Base-by-base conservation (phyloP, 2,797 vertebrate genomes). In the Acipenser ruthenus region DNA sequence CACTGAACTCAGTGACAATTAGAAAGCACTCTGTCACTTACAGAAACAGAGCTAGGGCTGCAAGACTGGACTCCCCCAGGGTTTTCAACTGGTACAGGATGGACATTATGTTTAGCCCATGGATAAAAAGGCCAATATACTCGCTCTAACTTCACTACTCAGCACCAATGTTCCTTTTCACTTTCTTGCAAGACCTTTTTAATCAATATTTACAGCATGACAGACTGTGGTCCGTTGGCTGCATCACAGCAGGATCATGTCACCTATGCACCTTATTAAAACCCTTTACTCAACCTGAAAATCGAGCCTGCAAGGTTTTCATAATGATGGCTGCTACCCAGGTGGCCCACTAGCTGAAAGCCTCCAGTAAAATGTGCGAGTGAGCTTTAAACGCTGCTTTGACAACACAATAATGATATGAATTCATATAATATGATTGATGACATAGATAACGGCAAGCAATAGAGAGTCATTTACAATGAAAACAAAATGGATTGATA, bases 181-280 rank as follows among this genome's bases (percentile, higher is more conserved):
- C 52, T 6, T 1, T 55, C 52, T 55, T 6, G 3, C n/a, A 10
- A 70, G 73, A 71, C 68, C 53, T 50, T 13, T 52, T 10, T 71
- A 75, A 78, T 76, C 72, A 71, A 75, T 78, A 79, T 81, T 71
- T 78, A 74, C 65, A 71, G 11, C 74, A 68, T 53, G 58, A 71
- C 12, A 65, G 63, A 51, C 60, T 66, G 63, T 66, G 68, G 68
- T 48, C 69, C 59, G 68, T 48, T 68, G 67, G 64, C 71, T 63
- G 70, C 71, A 70, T 73, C 67, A 71, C 66, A 75, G 74, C 58
- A 70, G 11, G 68, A 68, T 72, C 67, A 23, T 1, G 51, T 55
- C 60, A 80, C 75, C 79, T 74, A 75, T 49, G 68, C 73, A 76
- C 69, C 68, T 75, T 80, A 80, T 77, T 73, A 75, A 75, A 75